Evolutionary conservation across 2,113 vertebrate species (phyloP).

Genomic region (Clupea harengus): DNA sequence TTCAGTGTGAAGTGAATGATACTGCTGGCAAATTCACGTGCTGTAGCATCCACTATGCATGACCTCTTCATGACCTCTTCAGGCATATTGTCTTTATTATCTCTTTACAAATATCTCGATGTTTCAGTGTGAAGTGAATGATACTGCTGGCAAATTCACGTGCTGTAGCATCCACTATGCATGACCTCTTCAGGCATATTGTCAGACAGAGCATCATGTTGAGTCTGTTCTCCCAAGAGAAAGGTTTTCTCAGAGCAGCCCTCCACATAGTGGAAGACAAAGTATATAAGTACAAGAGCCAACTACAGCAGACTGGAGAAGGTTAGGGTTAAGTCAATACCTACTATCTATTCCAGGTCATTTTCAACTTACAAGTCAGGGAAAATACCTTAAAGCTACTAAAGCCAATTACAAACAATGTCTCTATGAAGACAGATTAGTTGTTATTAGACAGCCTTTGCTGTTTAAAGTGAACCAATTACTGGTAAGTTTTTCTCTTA

Average conservation of each 20-base stretch:
- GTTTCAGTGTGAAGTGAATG: too few relatives aligned
- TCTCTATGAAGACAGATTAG: background rate
- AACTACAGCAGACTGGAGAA: background rate
- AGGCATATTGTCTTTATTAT: background rate
- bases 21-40: too few relatives aligned
- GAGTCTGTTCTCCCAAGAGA: background rate
- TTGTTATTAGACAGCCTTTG: background rate
- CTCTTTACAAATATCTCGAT: too few relatives aligned
- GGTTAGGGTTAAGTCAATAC: background rate
- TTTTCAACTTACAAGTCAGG: background rate
- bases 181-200: background rate
- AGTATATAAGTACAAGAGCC: background rate
- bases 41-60: too few relatives aligned
- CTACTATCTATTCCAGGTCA: background rate
- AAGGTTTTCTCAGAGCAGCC: background rate
- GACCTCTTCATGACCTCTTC: too few relatives aligned
- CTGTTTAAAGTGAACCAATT: background rate
- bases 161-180: too few relatives aligned
- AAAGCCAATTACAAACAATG: background rate
- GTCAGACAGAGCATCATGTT: background rate
- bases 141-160: too few relatives aligned
- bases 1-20: too few relatives aligned
- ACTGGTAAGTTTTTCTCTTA: background rate
- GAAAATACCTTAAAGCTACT: background rate
- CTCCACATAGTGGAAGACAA: background rate